Percentiles rank a stretch among this genome's conserved stretches.
These are phyloP conservation scores for Hypomecis punctinalis DNA, from an alignment of 2,888 invertebrate species.

Conservation along the genomic window DNA sequence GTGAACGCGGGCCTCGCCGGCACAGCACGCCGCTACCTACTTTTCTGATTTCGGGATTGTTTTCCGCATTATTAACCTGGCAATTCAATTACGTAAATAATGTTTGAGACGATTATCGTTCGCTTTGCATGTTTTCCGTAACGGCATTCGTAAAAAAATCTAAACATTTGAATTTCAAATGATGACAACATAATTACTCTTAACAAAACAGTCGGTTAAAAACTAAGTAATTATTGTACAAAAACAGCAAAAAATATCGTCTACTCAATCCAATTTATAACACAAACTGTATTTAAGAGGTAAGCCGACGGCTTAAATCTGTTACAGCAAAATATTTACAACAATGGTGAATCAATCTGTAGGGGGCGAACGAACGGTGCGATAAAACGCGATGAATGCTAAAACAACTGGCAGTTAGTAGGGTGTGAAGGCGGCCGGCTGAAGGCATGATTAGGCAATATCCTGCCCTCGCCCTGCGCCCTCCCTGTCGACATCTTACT, in stretches of 20 bases:
- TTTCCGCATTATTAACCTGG: slow-evolving; percentile 82
- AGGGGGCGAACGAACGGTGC: slow-evolving; percentile 43
- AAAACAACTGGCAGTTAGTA: slow-evolving; percentile 82
- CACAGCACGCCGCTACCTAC: slow-evolving; percentile 64
- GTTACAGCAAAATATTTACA: slow-evolving; percentile 63
- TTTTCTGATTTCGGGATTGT: slow-evolving; percentile 81
- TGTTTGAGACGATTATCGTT: slow-evolving; percentile 56
- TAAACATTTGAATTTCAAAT: slow-evolving; percentile 32
- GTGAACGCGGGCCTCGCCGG: slow-evolving; percentile 67
- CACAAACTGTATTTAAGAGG: slow-evolving; percentile 27
- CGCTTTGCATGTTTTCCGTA: slow-evolving; percentile 30
- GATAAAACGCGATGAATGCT: slow-evolving; percentile 78
- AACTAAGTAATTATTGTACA: slow-evolving; percentile 14
- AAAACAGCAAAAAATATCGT: slow-evolving; percentile 23
- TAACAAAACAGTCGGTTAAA: slow-evolving; percentile 35
- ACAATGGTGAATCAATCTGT: slow-evolving; percentile 75
- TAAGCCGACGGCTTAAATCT: slow-evolving; percentile 48
- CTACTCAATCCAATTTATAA: slow-evolving; percentile 27
- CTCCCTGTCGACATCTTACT: slow-evolving; percentile 77
- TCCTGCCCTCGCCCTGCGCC: slow-evolving; percentile 72
- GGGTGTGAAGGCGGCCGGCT: slow-evolving; percentile 74
- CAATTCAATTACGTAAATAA: slow-evolving; percentile 81
- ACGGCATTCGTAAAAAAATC: slow-evolving; percentile 32
- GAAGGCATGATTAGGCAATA: slow-evolving; percentile 82
- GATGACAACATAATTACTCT: slow-evolving; percentile 37